phyloP scores from a whole-genome alignment of 2,113 vertebrate species.

The Meleagris gallopavo region DNA sequence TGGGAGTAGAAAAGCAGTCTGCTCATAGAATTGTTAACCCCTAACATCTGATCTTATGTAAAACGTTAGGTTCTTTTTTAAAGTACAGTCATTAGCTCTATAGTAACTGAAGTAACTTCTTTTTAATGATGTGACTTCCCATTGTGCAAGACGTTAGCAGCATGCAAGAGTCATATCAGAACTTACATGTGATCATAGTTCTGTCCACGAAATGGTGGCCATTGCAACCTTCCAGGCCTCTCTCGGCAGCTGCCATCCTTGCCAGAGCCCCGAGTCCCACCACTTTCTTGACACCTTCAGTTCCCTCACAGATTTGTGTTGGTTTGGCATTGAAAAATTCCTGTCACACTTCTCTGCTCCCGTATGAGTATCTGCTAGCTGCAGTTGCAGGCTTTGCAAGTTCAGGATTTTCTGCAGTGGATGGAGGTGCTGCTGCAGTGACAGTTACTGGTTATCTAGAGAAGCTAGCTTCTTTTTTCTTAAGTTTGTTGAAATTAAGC shows the following conservation, averaged over 20 bases:
- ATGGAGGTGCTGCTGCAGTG: rapidly evolving
- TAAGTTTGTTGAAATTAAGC: neutral
- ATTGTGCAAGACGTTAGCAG: neutral
- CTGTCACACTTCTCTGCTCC: neutral
- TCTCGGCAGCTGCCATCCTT: neutral
- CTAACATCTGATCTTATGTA: neutral
- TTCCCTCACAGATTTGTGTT: rapidly evolving
- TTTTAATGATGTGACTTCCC: neutral
- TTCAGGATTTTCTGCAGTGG: neutral
- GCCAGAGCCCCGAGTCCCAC: neutral
- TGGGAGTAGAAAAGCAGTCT: neutral
- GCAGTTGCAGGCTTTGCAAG: rapidly evolving
- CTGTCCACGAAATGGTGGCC: neutral
- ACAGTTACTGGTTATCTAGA: neutral
- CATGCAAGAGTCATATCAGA: neutral
- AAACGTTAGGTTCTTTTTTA: neutral
- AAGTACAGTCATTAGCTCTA: neutral
- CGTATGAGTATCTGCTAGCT: rapidly evolving
- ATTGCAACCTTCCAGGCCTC: neutral
- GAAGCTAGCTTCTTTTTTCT: neutral
- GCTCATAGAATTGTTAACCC: neutral
- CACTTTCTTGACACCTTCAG: rapidly evolving
- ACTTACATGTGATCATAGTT: rapidly evolving
- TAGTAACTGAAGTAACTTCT: neutral
- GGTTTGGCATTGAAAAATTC: rapidly evolving